These are phyloP conservation scores for Tridacna crocea DNA, from an alignment of 2,888 invertebrate genomes.

Conservation along the genomic window DNA sequence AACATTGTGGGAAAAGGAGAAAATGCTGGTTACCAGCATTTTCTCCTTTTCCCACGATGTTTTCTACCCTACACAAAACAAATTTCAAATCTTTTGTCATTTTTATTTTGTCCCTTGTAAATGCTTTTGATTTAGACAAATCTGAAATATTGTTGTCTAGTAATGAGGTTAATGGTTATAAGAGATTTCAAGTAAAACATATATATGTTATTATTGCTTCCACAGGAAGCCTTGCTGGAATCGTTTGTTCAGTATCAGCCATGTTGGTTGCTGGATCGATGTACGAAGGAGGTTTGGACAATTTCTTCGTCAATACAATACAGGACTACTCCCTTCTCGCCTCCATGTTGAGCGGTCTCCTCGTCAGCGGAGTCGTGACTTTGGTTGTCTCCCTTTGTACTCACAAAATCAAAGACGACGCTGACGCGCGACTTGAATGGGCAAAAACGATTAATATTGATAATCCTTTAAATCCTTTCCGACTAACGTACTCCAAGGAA, in stretches of 20 bases:
- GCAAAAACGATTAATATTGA: conserved; percentile 75
- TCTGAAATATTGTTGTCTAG: too few relatives aligned
- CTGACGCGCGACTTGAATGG: conserved; percentile 68
- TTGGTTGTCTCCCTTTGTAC: conserved; percentile 74
- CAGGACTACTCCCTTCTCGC: conserved; percentile 73
- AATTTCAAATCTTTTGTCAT: too few relatives aligned
- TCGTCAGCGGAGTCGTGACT: conserved; percentile 68
- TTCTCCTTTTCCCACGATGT: too few relatives aligned
- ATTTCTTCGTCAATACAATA: conserved; percentile 74
- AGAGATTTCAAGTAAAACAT: too few relatives aligned
- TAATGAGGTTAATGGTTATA: too few relatives aligned
- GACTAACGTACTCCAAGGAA: conserved; percentile 68
- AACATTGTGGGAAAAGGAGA: too few relatives aligned
- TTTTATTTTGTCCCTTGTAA: too few relatives aligned
- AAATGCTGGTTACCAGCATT: too few relatives aligned
- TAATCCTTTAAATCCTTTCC: conserved; percentile 75
- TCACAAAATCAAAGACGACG: conserved; percentile 59
- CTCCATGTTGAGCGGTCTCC: conserved; percentile 73
- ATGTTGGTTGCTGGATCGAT: conserved; percentile 66
- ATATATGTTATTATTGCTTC: not conserved
- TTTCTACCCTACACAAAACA: too few relatives aligned
- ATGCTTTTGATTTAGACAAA: too few relatives aligned
- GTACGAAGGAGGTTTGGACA: conserved; percentile 68
- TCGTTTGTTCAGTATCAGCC: conserved; percentile 64
- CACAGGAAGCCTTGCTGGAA: conserved; percentile 70